Percentiles rank a stretch among this genome's conserved stretches.
phyloP scores from a whole-genome alignment of 1,140 invertebrate genomes.

The Leptopilina clavipes region DNA sequence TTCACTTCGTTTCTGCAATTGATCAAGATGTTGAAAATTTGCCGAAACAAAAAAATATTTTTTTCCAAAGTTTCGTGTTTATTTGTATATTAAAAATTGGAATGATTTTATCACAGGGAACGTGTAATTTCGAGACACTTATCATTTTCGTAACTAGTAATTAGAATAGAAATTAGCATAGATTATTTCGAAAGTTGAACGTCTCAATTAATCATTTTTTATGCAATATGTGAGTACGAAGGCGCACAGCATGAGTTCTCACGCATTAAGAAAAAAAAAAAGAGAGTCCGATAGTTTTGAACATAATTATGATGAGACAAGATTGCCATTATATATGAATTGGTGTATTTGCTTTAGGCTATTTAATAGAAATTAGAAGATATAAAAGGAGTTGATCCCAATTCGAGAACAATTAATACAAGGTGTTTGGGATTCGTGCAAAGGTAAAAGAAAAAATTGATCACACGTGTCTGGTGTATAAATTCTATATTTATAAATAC shows the following conservation, averaged over 20 bases:
- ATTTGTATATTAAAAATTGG: too few relatives aligned
- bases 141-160: not conserved
- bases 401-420: constrained; percentile 12
- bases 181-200: constrained; percentile 15
- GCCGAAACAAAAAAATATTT: too few relatives aligned
- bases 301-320: not conserved
- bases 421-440: not conserved
- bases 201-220: constrained; percentile 26
- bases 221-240: not conserved
- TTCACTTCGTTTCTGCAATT: too few relatives aligned
- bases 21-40: too few relatives aligned
- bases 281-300: not conserved
- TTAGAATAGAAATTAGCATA: constrained; percentile 19
- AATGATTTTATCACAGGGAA: not conserved
- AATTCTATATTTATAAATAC: too few relatives aligned
- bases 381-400: constrained; percentile 9
- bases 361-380: not conserved
- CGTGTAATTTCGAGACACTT: not conserved
- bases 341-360: constrained; percentile 7
- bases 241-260: constrained; percentile 7
- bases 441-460: too few relatives aligned
- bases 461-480: constrained; percentile 11
- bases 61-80: too few relatives aligned
- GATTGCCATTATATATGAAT: not conserved
- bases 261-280: not conserved